Conservation (phyloP, 1,140 invertebrate genomes). For the Drosophila melanogaster region Release_6_plus_ISO1_MT NT_037436.4:21013001-21013500, state of each 20-base stretch:
- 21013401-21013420: too few relatives aligned
- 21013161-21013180: background rate
- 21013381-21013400: too few relatives aligned
- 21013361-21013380: too few relatives aligned
- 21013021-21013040: background rate
- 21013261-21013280: background rate
- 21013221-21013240: background rate
- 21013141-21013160: background rate
- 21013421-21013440: background rate
- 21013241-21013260: background rate
- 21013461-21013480: conserved; percentile 7
- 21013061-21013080: background rate
- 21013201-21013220: background rate
- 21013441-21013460: background rate
- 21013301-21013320: background rate
- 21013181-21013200: conserved; percentile 3
- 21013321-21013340: background rate
- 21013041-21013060: background rate
- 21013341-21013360: background rate
- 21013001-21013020: too few relatives aligned
- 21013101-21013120: background rate
- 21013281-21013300: background rate
- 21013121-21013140: background rate
- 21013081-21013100: background rate
- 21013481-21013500: conserved; percentile 31